phyloP scores from a whole-genome alignment of 2,113 vertebrate genomes.

The Sciurus niger region DNA sequence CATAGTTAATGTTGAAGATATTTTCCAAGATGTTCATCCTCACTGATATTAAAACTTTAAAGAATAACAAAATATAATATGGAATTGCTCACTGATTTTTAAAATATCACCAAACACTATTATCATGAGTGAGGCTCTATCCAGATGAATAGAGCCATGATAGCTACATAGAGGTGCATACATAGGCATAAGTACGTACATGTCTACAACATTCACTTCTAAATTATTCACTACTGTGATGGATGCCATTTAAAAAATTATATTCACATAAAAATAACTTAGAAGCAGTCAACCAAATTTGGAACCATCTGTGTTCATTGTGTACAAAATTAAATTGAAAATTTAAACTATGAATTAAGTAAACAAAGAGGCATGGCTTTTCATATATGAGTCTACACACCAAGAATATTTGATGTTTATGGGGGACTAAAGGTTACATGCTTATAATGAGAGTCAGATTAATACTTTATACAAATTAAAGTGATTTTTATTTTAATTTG shows the following conservation, averaged over 20 bases:
- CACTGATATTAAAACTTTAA: background rate
- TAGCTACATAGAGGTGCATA: background rate
- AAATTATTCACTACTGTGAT: slow-evolving; percentile 22
- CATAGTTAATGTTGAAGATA: background rate
- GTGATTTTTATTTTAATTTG: slow-evolving; percentile 24
- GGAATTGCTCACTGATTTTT: background rate
- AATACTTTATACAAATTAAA: slow-evolving; percentile 63
- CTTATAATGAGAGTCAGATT: slow-evolving; percentile 39
- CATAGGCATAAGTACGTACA: background rate
- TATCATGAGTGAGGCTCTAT: background rate
- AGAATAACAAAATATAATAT: background rate
- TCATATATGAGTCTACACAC: slow-evolving; percentile 58
- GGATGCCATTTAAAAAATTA: slow-evolving; percentile 31
- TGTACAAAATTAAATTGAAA: slow-evolving; percentile 77
- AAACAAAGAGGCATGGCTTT: slow-evolving; percentile 68
- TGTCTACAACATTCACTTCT: background rate
- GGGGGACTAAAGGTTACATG: slow-evolving; percentile 48
- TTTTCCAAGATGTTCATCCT: background rate
- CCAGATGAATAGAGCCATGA: background rate
- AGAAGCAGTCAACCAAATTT: slow-evolving; percentile 59
- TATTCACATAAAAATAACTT: slow-evolving; percentile 56
- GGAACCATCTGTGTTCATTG: slow-evolving; percentile 47
- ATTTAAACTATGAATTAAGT: slow-evolving; percentile 68
- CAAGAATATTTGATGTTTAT: slow-evolving; percentile 58
- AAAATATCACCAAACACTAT: background rate